These are phyloP conservation scores for Allolobophora icterica DNA, from an alignment of 2,888 invertebrate genomes.

Conservation along the genomic window DNA sequence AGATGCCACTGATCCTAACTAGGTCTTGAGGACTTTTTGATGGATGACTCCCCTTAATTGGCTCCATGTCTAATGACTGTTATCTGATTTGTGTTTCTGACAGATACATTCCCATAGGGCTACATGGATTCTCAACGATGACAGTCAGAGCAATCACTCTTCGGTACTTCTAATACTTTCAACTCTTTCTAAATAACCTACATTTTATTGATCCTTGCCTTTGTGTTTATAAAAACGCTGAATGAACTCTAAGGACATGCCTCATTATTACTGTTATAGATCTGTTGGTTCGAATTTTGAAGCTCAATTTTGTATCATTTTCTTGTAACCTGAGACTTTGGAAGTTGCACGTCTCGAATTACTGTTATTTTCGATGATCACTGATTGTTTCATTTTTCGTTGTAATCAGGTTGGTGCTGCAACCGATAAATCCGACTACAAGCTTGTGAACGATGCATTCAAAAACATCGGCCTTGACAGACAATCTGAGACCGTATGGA, in stretches of 20 bases:
- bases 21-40: no score
- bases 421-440: constrained; percentile 83
- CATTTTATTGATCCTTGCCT: background rate
- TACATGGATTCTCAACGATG: constrained; percentile 33
- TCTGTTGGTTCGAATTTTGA: background rate
- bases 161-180: constrained; percentile 12
- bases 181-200: background rate
- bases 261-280: background rate
- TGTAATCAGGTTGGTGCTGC: constrained; percentile 26
- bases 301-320: background rate
- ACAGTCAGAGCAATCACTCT: background rate
- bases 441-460: constrained; percentile 83
- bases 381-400: background rate
- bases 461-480: constrained; percentile 80
- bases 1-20: no score
- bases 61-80: background rate
- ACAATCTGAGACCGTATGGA: constrained; percentile 86
- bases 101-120: constrained; percentile 35
- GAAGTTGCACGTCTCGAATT: background rate
- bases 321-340: background rate
- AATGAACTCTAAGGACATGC: background rate
- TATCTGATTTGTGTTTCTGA: background rate
- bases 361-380: background rate
- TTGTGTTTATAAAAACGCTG: background rate
- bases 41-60: no score